phyloP scores from a whole-genome alignment of 2,113 vertebrate species.

The Oryzias curvinotus region DNA sequence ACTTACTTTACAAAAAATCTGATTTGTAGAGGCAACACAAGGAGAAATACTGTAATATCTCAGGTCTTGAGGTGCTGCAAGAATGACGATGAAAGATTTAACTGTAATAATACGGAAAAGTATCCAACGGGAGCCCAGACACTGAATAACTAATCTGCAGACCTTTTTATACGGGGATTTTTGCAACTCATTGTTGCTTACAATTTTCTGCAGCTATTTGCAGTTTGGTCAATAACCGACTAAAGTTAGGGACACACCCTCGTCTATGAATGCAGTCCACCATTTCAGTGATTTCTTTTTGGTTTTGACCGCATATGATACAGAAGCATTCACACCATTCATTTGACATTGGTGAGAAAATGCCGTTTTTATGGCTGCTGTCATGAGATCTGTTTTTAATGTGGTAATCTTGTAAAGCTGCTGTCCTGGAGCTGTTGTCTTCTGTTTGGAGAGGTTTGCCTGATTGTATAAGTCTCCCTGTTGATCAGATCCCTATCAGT shows the following conservation, averaged over 20 bases:
- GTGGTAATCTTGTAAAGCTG: conserved; percentile 44
- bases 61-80: no score
- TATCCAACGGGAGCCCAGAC: no score
- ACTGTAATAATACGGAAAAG: no score
- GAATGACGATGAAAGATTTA: no score
- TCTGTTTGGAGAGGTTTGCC: conserved; percentile 18
- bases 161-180: no score
- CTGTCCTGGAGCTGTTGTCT: conserved; percentile 35
- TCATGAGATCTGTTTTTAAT: conserved; percentile 57
- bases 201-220: no score
- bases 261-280: neutral
- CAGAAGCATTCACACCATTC: conserved; percentile 32
- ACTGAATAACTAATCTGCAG: no score
- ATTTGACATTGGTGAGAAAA: conserved; percentile 21
- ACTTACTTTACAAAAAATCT: neutral
- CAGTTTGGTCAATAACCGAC: neutral
- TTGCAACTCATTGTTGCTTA: no score
- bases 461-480: conserved; percentile 59
- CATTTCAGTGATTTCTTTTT: neutral
- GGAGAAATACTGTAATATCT: no score
- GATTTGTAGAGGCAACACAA: no score
- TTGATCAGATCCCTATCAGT: conserved; percentile 59
- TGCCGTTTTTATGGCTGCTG: conserved; percentile 37
- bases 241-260: neutral
- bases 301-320: conserved; percentile 6